Percentiles rank a stretch among this genome's conserved stretches.
phyloP scores from a whole-genome alignment of 2,113 vertebrate species.

The Oncorhynchus mykiss region DNA sequence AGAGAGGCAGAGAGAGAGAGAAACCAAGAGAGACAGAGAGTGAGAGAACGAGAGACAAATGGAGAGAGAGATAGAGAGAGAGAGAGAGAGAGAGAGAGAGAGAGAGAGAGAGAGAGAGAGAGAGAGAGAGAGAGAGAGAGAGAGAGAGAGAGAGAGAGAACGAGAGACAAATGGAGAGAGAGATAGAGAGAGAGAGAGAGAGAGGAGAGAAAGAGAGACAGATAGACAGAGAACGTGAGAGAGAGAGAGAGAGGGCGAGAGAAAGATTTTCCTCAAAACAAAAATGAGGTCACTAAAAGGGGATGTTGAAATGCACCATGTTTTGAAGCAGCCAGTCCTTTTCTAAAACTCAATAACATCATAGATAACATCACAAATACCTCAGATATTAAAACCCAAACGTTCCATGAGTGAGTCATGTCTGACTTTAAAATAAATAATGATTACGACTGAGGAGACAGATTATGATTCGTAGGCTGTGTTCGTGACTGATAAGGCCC shows the following conservation, averaged over 20 bases:
- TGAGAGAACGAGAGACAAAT: conserved; percentile 13
- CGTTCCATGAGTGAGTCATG: conserved; percentile 43
- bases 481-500: not conserved
- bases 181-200: conserved; percentile 14
- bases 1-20: conserved; percentile 17
- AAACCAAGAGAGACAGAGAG: conserved; percentile 14
- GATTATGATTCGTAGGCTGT: conserved; percentile 45
- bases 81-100: conserved; percentile 17
- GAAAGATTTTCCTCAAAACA: not conserved
- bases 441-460: conserved; percentile 48
- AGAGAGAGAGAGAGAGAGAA: conserved; percentile 14
- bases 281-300: too few relatives aligned
- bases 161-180: conserved; percentile 31
- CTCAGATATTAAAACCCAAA: not conserved
- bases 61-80: not conserved
- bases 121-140: conserved; percentile 11
- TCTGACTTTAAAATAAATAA: conserved; percentile 36
- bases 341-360: not conserved
- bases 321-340: not conserved
- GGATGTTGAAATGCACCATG: not conserved
- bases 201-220: not conserved
- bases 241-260: not conserved
- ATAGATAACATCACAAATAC: too few relatives aligned
- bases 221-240: too few relatives aligned
- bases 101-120: conserved; percentile 31